Conservation (phyloP, 2,888 invertebrate genomes). For the Alcis repandata region DNA sequence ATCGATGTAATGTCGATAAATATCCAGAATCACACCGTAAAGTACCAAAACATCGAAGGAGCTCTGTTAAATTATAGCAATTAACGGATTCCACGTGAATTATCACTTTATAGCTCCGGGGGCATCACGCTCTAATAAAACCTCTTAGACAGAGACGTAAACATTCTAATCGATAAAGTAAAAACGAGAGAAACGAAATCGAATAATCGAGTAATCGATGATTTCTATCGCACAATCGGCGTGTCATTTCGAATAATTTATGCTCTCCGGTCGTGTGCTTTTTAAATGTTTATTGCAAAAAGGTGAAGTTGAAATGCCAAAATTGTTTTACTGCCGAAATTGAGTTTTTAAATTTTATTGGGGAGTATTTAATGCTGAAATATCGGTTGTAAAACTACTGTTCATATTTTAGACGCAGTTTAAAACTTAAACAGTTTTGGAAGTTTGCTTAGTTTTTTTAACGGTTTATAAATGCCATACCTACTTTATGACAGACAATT, state of each 20-base stretch:
- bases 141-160: constrained; percentile 54
- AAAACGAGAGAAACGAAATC: constrained; percentile 51
- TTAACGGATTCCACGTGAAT: constrained; percentile 80
- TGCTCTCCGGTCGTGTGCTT: constrained; percentile 46
- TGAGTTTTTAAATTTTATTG: constrained; percentile 17
- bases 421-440: background rate
- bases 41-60: constrained; percentile 68
- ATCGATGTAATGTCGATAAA: constrained; percentile 68
- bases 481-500: too few relatives aligned
- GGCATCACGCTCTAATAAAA: constrained; percentile 66
- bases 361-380: constrained; percentile 1
- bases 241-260: constrained; percentile 70
- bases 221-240: constrained; percentile 71
- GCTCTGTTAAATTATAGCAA: constrained; percentile 78
- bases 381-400: constrained; percentile 26
- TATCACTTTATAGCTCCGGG: constrained; percentile 78
- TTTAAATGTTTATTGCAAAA: constrained; percentile 42
- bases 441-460: background rate
- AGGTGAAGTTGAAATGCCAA: constrained; percentile 29
- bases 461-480: background rate
- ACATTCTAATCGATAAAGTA: constrained; percentile 28
- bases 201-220: constrained; percentile 67
- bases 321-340: constrained; percentile 24
- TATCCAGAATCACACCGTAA: constrained; percentile 72
- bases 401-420: background rate